Conservation (phyloP, 2,113 vertebrate genomes). For the Lepisosteus osseus region DNA sequence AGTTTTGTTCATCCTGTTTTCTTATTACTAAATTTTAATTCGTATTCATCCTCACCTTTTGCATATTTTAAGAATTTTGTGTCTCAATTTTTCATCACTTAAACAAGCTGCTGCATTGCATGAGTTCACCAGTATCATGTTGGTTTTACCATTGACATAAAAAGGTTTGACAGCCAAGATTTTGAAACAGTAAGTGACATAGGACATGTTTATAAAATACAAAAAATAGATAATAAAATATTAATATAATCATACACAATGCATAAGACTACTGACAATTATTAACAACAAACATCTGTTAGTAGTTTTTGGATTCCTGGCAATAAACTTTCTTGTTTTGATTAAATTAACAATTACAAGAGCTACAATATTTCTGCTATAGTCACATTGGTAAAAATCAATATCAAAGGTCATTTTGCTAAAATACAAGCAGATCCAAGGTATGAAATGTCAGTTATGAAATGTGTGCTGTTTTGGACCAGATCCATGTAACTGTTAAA, state of each 20-base stretch:
- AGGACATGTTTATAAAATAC: neutral
- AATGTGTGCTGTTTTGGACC: slow-evolving; percentile 19
- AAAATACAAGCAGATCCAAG: slow-evolving; percentile 41
- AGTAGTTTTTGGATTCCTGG: slow-evolving; percentile 8
- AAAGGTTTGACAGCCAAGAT: neutral
- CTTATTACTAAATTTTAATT: neutral
- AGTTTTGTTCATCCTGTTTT: neutral
- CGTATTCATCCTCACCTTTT: too few relatives aligned
- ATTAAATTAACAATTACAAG: slow-evolving; percentile 10
- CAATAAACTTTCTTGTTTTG: slow-evolving; percentile 12
- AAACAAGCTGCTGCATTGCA: neutral
- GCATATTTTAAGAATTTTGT: too few relatives aligned
- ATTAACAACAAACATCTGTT: neutral
- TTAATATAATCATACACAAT: neutral
- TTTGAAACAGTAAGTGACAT: neutral
- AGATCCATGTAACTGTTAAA: neutral
- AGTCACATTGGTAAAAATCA: slow-evolving; percentile 38
- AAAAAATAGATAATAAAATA: neutral
- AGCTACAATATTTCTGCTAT: slow-evolving; percentile 28
- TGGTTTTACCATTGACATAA: neutral
- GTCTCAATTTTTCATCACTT: neutral
- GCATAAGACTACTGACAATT: neutral
- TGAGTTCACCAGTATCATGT: neutral
- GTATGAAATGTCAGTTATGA: slow-evolving; percentile 40
- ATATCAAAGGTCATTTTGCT: slow-evolving; percentile 38